A percentile compares a stretch with the other conserved stretches of the same genome.
These are phyloP conservation scores for Sakesphorus luctuosus DNA, from an alignment of 2,113 vertebrate genomes.

Conservation along the genomic window DNA sequence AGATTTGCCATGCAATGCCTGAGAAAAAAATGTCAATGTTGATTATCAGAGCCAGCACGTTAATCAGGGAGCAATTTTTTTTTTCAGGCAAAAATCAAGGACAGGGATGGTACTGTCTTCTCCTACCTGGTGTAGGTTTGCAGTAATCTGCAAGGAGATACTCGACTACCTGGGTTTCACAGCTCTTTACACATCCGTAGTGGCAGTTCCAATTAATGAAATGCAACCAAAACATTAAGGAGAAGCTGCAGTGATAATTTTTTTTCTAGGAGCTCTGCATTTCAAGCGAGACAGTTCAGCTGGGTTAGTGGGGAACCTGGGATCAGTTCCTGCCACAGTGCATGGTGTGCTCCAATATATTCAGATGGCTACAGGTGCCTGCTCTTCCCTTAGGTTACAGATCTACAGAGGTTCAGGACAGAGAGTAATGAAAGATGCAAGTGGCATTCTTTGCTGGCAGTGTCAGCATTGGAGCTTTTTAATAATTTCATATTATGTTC, in stretches of 20 bases:
- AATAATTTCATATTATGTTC: neutral
- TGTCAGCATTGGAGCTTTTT: neutral
- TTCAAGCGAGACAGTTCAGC: neutral
- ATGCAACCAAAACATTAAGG: neutral
- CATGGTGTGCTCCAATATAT: neutral
- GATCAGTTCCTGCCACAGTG: neutral
- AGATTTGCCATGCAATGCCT: neutral
- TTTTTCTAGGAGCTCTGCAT: neutral
- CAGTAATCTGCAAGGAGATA: neutral
- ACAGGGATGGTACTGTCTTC: neutral
- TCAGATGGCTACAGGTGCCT: neutral
- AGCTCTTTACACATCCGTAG: neutral
- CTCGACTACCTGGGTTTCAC: neutral
- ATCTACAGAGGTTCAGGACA: neutral
- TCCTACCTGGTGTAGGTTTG: neutral
- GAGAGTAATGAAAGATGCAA: neutral
- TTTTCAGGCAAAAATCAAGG: neutral
- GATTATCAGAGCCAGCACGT: neutral
- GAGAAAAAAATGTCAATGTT: neutral
- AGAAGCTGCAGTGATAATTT: neutral
- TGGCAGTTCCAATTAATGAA: neutral
- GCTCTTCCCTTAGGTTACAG: neutral
- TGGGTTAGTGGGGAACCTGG: neutral
- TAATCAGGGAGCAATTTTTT: neutral
- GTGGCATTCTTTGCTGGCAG: neutral